Percentiles rank a stretch among this genome's conserved stretches.
Conservation (phyloP, 2,113 vertebrate species). For the Hemichromis elongatus region DNA sequence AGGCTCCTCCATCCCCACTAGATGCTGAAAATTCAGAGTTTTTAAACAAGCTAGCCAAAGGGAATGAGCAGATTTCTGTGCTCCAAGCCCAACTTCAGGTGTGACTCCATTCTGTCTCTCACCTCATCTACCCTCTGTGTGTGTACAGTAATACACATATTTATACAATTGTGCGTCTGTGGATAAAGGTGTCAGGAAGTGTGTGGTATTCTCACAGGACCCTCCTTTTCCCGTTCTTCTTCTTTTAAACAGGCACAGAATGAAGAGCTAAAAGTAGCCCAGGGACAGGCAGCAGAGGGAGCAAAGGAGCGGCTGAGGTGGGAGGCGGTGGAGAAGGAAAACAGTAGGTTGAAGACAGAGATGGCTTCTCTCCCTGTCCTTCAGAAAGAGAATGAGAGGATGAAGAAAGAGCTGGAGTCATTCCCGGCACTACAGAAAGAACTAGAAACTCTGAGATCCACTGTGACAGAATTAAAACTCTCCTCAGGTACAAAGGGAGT, state of each 20-base stretch:
- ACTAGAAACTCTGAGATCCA: constrained; percentile 72
- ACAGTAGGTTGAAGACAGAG: constrained; percentile 69
- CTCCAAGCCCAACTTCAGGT: constrained; percentile 85
- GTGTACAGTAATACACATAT: neutral
- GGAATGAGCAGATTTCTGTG: constrained; percentile 78
- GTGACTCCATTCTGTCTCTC: constrained; percentile 39
- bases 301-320: constrained; percentile 44
- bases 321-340: constrained; percentile 65
- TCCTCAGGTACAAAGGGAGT: constrained; percentile 28
- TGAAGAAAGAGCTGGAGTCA: constrained; percentile 69
- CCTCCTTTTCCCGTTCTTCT: neutral
- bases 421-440: constrained; percentile 72
- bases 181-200: neutral
- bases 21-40: constrained; percentile 61
- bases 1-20: constrained; percentile 13
- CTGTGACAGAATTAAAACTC: constrained; percentile 60
- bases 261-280: constrained; percentile 56
- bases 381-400: constrained; percentile 66
- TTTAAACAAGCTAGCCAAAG: constrained; percentile 78
- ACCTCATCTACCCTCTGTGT: neutral
- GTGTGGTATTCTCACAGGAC: constrained; percentile 13
- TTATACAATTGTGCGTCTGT: neutral
- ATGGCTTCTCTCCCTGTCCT: constrained; percentile 61
- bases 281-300: constrained; percentile 51
- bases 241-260: constrained; percentile 16